Conservation (phyloP, 2,888 invertebrate species). For the Crocallis elinguaria region DNA sequence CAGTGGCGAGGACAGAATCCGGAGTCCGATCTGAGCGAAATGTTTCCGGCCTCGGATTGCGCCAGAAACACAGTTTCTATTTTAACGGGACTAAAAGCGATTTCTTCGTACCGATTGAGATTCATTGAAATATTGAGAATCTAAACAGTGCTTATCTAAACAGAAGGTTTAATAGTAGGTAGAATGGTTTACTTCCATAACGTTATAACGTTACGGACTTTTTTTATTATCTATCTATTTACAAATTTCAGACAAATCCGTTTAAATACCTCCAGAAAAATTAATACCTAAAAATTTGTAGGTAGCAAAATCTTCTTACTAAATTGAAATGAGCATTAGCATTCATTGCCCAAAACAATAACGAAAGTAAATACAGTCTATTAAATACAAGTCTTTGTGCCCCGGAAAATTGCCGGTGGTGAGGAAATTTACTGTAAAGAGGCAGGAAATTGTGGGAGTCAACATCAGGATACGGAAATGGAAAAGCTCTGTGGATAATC, state of each 20-base stretch:
- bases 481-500: constrained; percentile 40
- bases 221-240: too few relatives aligned
- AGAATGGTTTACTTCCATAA: too few relatives aligned
- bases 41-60: constrained; percentile 10
- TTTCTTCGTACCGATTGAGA: too few relatives aligned
- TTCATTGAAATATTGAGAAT: too few relatives aligned
- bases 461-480: constrained; percentile 43
- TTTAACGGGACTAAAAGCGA: neutral
- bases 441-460: constrained; percentile 40
- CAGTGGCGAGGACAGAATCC: constrained; percentile 9
- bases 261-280: too few relatives aligned
- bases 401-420: constrained; percentile 22
- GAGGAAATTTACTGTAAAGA: constrained; percentile 32
- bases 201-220: too few relatives aligned
- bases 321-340: too few relatives aligned
- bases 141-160: too few relatives aligned
- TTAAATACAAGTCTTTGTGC: constrained; percentile 25
- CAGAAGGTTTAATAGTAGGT: too few relatives aligned
- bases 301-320: too few relatives aligned
- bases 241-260: too few relatives aligned
- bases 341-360: neutral
- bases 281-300: too few relatives aligned
- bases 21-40: neutral
- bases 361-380: constrained; percentile 2
- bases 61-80: neutral